phyloP scores from a whole-genome alignment of 2,888 invertebrate species.

The Cheilosia vernalis region DNA sequence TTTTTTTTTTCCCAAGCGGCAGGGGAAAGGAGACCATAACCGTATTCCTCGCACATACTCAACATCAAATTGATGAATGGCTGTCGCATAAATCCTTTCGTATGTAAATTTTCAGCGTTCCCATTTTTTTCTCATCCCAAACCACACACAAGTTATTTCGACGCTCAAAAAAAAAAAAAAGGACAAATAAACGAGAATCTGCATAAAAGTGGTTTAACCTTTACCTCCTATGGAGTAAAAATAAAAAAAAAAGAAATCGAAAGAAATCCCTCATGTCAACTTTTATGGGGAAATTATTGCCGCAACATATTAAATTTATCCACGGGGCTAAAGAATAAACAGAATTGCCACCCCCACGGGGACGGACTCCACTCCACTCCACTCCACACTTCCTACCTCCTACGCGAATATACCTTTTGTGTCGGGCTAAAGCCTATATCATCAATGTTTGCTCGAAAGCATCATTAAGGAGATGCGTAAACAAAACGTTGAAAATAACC shows the following conservation, averaged over 20 bases:
- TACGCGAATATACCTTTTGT: conserved; percentile 27
- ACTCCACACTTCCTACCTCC: conserved; percentile 31
- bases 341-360: conserved; percentile 51
- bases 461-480: conserved; percentile 71
- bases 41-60: conserved; percentile 71
- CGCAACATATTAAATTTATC: conserved; percentile 72
- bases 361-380: conserved; percentile 44
- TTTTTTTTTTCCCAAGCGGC: conserved; percentile 15
- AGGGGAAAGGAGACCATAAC: conserved; percentile 19
- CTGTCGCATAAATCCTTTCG: conserved; percentile 74
- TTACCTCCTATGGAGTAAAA: not conserved
- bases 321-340: conserved; percentile 67
- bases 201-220: conserved; percentile 72
- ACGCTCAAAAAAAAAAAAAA: conserved; percentile 27
- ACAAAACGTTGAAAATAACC: conserved; percentile 59
- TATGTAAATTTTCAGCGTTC: conserved; percentile 64
- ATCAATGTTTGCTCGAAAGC: conserved; percentile 68
- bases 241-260: not conserved
- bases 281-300: conserved; percentile 72
- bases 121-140: not conserved
- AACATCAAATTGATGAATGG: conserved; percentile 75
- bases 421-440: conserved; percentile 33
- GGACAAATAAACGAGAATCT: conserved; percentile 66
- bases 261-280: conserved; percentile 55
- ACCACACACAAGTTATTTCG: conserved; percentile 50